Evolutionary conservation across 2,888 invertebrate genomes (phyloP).

Genomic region (Nephrotoma guestfalica): DNA sequence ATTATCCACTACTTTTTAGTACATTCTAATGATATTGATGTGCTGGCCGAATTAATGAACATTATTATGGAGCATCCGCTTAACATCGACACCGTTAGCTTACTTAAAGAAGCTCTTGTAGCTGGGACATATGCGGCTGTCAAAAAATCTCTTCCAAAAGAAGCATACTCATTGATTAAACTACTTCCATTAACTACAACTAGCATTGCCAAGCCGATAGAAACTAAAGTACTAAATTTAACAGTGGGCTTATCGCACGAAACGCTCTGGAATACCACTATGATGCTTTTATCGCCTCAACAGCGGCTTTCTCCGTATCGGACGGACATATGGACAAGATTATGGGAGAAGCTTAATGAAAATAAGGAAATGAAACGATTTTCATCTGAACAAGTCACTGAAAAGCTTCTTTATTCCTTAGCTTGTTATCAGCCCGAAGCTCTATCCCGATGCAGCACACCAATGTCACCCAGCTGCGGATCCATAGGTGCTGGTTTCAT

Average conservation of each 20-base stretch:
- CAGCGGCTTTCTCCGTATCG: constrained; percentile 71
- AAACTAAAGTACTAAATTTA: constrained; percentile 32
- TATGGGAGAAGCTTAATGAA: constrained; percentile 58
- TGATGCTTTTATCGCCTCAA: constrained; percentile 69
- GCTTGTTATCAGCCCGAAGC: constrained; percentile 80
- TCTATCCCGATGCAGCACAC: constrained; percentile 69
- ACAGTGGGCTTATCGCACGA: constrained; percentile 56
- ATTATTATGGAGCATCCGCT: constrained; percentile 45
- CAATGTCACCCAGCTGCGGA: constrained; percentile 58
- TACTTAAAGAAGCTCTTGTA: constrained; percentile 70
- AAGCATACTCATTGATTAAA: constrained; percentile 50
- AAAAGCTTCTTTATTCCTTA: constrained; percentile 63
- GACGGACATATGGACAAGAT: constrained; percentile 67
- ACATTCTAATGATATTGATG: constrained; percentile 59
- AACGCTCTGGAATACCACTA: constrained; percentile 64
- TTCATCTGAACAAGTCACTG: constrained; percentile 52
- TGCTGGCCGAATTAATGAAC: constrained; percentile 49
- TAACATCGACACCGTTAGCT: constrained; percentile 37
- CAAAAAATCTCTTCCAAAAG: constrained; percentile 54
- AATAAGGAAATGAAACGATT: constrained; percentile 47
- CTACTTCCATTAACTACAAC: constrained; percentile 55
- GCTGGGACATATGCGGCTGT: constrained; percentile 57
- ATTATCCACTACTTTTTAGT: constrained; percentile 71
- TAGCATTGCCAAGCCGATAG: constrained; percentile 26
- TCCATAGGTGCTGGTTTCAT: constrained; percentile 35